Conservation (phyloP, 2,113 vertebrate species). For the Cyphomyrus discorhynchus region DNA sequence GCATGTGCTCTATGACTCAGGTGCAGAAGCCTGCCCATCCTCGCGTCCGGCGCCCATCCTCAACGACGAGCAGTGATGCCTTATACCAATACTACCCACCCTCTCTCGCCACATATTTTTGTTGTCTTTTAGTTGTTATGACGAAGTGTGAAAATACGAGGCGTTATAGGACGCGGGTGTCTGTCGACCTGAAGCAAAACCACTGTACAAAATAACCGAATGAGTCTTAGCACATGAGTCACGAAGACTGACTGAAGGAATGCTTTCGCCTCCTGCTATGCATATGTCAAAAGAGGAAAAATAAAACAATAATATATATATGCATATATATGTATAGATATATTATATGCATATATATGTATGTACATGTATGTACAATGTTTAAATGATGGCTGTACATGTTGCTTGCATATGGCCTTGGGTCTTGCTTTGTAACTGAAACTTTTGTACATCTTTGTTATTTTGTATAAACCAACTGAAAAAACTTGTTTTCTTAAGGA, state of each 20-base stretch:
- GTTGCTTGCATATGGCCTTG: conserved; percentile 90
- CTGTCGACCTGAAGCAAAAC: conserved; percentile 49
- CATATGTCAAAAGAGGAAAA: conserved; percentile 57
- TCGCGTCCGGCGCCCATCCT: conserved; percentile 45
- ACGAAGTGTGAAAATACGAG: conserved; percentile 49
- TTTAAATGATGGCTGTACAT: conserved; percentile 86
- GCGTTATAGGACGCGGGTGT: conserved; percentile 24
- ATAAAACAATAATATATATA: conserved; percentile 18
- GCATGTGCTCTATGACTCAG: conserved; percentile 56
- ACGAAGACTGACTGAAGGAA: conserved; percentile 37
- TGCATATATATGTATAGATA: not conserved
- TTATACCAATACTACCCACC: conserved; percentile 69
- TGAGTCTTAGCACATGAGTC: conserved; percentile 50
- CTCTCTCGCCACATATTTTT: conserved; percentile 40
- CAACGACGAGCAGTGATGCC: conserved; percentile 90
- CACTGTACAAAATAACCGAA: conserved; percentile 52
- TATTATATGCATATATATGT: not conserved
- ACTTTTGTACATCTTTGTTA: conserved; percentile 98
- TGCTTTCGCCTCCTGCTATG: conserved; percentile 75
- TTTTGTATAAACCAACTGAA: conserved; percentile 87
- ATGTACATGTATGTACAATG: conserved; percentile 19
- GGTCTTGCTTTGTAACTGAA: conserved; percentile 96
- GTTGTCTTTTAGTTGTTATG: conserved; percentile 53
- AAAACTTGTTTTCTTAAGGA: conserved; percentile 45
- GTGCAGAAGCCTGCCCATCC: conserved; percentile 68